Conservation (phyloP, 2,797 vertebrate species). For the Lemur catta region DNA sequence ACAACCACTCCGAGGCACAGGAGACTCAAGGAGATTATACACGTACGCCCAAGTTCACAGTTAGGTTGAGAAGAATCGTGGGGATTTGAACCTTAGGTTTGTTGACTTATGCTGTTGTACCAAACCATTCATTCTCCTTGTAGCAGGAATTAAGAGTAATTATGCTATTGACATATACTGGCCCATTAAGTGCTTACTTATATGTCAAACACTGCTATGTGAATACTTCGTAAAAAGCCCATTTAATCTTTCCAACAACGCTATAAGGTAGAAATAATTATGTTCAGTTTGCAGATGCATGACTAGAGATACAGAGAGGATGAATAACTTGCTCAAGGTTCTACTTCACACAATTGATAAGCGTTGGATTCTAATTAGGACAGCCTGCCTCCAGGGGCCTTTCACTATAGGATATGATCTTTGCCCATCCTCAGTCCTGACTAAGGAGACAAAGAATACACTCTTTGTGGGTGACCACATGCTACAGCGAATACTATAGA, state of each 20-base stretch:
- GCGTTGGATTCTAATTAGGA: background rate
- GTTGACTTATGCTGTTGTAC: background rate
- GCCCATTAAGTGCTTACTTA: background rate
- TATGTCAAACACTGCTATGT: background rate
- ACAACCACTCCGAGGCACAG: background rate
- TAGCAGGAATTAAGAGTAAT: background rate
- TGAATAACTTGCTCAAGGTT: background rate
- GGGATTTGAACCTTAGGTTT: background rate
- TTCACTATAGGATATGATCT: background rate
- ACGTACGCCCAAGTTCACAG: background rate
- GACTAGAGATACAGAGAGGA: background rate
- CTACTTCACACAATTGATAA: background rate
- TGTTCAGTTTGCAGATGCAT: background rate
- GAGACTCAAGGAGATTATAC: background rate
- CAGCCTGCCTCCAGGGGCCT: background rate
- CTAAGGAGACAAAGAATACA: background rate
- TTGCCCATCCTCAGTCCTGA: background rate
- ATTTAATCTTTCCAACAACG: background rate
- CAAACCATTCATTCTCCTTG: background rate
- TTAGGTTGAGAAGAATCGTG: background rate
- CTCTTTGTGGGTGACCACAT: background rate
- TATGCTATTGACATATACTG: background rate
- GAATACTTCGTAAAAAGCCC: background rate
- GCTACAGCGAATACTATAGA: background rate
- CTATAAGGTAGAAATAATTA: background rate